These are phyloP conservation scores for Emys orbicularis DNA, from an alignment of 2,797 vertebrate genomes.

Conservation along the genomic window DNA sequence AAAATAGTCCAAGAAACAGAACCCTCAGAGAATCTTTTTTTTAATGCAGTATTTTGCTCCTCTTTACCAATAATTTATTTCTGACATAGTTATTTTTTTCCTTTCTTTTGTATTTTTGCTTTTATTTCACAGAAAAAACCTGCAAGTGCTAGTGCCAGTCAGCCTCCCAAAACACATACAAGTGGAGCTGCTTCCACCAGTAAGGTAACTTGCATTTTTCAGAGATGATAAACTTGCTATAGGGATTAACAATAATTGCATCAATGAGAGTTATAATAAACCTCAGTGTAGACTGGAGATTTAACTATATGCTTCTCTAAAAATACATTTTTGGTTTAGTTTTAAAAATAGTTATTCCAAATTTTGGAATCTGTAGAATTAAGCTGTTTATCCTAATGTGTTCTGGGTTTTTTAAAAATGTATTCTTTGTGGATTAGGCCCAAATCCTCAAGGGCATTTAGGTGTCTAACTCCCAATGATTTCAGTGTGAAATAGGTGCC, in stretches of 20 bases:
- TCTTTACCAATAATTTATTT: background rate
- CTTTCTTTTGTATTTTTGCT: background rate
- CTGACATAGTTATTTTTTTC: background rate
- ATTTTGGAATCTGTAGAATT: background rate
- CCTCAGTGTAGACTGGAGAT: background rate
- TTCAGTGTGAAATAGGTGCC: background rate
- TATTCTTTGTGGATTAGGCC: background rate
- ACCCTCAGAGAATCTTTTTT: background rate
- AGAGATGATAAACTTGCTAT: background rate
- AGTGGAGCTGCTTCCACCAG: background rate
- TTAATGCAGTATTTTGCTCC: background rate
- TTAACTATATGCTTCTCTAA: background rate
- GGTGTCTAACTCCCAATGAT: background rate
- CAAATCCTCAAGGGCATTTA: background rate
- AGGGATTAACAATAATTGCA: background rate
- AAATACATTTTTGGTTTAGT: background rate
- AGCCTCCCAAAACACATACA: conserved; percentile 27
- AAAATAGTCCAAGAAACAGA: background rate
- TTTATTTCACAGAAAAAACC: conserved; percentile 53
- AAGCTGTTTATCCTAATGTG: background rate
- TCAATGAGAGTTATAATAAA: background rate
- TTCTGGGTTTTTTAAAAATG: background rate
- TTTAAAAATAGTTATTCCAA: background rate
- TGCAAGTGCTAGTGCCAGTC: background rate
- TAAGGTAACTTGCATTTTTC: conserved; percentile 55